Percentiles rank a stretch among this genome's conserved stretches.
Conservation (phyloP, 2,888 invertebrate species). For the Teleiodes luculella region DNA sequence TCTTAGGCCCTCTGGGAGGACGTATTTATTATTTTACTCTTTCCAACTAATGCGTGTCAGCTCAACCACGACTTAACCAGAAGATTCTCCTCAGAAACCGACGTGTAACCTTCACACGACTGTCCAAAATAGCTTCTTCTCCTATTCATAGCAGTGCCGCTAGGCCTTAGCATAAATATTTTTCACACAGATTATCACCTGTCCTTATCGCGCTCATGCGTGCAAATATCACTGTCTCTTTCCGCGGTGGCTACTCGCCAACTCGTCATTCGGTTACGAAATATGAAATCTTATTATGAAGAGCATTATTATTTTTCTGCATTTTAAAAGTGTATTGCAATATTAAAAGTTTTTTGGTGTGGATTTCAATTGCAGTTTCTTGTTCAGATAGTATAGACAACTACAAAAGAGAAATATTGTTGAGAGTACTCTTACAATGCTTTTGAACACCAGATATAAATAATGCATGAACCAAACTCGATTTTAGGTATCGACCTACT, state of each 20-base stretch:
- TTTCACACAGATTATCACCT: conserved; percentile 74
- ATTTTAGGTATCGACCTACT: no score
- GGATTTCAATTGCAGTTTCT: not conserved
- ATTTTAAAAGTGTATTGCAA: conserved; percentile 1
- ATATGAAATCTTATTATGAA: conserved; percentile 72
- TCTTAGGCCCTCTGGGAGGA: no score
- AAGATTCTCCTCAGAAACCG: conserved; percentile 36
- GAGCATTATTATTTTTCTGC: conserved; percentile 15
- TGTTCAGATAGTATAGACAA: no score
- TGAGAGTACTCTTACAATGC: no score
- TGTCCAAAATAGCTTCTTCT: conserved; percentile 58
- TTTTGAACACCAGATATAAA: no score
- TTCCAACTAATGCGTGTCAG: not conserved
- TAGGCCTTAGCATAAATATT: conserved; percentile 77
- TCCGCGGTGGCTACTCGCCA: conserved; percentile 62
- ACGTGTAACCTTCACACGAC: conserved; percentile 59
- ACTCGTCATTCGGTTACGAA: conserved; percentile 66
- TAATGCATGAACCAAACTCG: no score
- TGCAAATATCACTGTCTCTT: conserved; percentile 54
- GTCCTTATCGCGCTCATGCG: conserved; percentile 60
- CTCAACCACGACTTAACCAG: conserved; percentile 29
- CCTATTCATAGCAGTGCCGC: conserved; percentile 67
- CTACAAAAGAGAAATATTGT: no score
- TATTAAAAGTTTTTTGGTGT: not conserved
- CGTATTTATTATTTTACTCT: no score